A percentile compares a stretch with the other conserved stretches of the same genome.
These are phyloP conservation scores for Chelidonichthys spinosus DNA, from an alignment of 2,797 vertebrate species.

Conservation along the genomic window DNA sequence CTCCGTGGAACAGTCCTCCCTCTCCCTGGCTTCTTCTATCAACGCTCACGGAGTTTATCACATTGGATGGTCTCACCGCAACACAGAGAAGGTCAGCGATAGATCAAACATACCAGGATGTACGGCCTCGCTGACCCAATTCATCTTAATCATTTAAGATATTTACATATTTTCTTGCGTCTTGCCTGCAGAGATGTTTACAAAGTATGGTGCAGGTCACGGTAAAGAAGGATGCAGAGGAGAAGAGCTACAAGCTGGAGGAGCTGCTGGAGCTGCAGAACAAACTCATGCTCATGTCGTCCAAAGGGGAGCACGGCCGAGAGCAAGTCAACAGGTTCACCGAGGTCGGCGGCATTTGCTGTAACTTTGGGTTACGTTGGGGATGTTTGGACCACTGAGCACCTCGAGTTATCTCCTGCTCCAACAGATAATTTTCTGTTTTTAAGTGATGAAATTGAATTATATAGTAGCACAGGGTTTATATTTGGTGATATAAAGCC, in stretches of 20 bases:
- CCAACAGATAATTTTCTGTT: no score
- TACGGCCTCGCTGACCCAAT: accelerated
- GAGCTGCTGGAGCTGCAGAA: conserved; percentile 85
- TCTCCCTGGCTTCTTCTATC: conserved; percentile 82
- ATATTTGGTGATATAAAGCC: no score
- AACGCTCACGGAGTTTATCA: conserved; percentile 81
- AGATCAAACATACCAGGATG: neutral
- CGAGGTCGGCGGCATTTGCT: conserved; percentile 71
- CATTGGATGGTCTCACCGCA: conserved; percentile 69
- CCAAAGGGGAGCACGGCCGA: conserved; percentile 80
- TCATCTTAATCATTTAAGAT: neutral
- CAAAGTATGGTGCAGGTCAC: conserved; percentile 61
- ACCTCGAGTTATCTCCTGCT: no score
- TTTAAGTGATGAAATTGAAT: no score
- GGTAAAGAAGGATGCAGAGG: conserved; percentile 41
- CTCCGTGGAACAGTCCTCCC: conserved; percentile 85
- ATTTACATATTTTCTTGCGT: neutral
- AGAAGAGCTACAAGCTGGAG: conserved; percentile 74
- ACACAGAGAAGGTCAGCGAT: conserved; percentile 66
- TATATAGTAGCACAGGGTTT: no score
- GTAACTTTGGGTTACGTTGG: no score
- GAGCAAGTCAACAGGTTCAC: conserved; percentile 84
- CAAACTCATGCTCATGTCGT: conserved; percentile 87
- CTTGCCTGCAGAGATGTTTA: conserved; percentile 67
- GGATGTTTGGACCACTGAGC: no score